Evolutionary conservation across 2,888 invertebrate species (phyloP), one percentile per base, ranked within the genome.

Genomic region (Pimpla rufipes): DNA sequence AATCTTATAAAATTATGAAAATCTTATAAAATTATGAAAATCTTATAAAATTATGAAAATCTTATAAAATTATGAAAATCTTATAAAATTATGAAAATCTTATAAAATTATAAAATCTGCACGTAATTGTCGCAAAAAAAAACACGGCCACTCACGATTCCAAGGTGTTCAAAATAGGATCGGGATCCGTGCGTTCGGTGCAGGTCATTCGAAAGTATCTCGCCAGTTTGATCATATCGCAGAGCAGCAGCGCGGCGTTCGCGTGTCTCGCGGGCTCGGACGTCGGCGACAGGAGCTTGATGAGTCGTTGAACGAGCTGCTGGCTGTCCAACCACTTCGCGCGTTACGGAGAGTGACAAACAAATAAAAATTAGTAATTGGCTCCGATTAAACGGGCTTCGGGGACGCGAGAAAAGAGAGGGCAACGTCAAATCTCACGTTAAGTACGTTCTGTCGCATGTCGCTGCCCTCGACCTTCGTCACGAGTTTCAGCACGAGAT

Each of bases 251-350:
- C 89, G 98, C 96, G 90, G 97, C 97, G 94, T 98, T 98, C 90
- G 95, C 95, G 92, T 98, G 97, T 90, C 97, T 96, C 90, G 97
- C 97, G 89, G 95, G 95, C 90, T 96, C 96, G 88, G 95, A 94
- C 87, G 95, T 94, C 85, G 96, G 95, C 89, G 96, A 95, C 90
- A 96, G 94, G 88, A 96, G 93, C 86, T 94, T 94, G 84, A 96
- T 94, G 92, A 99, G 95, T 93, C 96, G 96, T 94, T 97, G 97
- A 87, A 99, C 96, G 91, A 98, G 95, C 93, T 96, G 95, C 93
- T 98, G 96, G 93, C 97, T 97, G 93, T 97, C 97, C 90, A 99
- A 94, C 98, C 98, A 99, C 98, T 99, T 94, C 90, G 92, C 86
- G 85, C 85, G 59, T 74, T 47, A 74, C 47, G 10, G 74, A 42